phyloP scores from a whole-genome alignment of 2,797 vertebrate genomes.

The Rhynchotus rufescens region DNA sequence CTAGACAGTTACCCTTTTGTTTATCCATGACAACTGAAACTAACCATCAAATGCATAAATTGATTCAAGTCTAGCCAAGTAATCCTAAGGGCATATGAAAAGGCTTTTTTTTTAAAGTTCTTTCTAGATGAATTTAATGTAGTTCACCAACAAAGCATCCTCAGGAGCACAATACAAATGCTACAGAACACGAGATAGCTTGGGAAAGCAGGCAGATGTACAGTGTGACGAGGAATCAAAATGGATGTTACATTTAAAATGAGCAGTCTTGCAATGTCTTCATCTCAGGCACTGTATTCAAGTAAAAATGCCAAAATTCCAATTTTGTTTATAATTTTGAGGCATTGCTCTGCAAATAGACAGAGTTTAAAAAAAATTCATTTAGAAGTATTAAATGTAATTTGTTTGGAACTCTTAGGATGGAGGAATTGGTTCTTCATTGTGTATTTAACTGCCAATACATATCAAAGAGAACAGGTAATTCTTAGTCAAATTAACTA shows the following conservation, averaged over 20 bases:
- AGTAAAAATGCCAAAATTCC: slow-evolving; percentile 57
- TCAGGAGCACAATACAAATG: slow-evolving; percentile 79
- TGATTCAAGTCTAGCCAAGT: slow-evolving; percentile 80
- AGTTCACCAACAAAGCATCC: slow-evolving; percentile 80
- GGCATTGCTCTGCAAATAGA: slow-evolving; percentile 22
- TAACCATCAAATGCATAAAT: slow-evolving; percentile 81
- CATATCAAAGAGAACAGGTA: slow-evolving; percentile 17
- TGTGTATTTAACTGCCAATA: slow-evolving; percentile 19
- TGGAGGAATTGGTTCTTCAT: slow-evolving; percentile 15
- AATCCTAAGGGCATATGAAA: slow-evolving; percentile 79
- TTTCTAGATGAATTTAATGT: slow-evolving; percentile 80
- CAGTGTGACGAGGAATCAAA: slow-evolving; percentile 76
- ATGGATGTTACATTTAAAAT: slow-evolving; percentile 77
- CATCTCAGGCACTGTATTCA: slow-evolving; percentile 43
- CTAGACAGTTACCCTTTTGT: slow-evolving; percentile 82
- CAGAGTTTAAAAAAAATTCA: neutral
- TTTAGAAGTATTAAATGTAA: slow-evolving; percentile 4
- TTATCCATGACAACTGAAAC: slow-evolving; percentile 82
- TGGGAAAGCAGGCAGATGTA: slow-evolving; percentile 68
- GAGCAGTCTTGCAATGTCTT: slow-evolving; percentile 67
- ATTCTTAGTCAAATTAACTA: slow-evolving; percentile 8
- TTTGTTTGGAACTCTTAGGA: neutral
- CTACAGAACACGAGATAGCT: slow-evolving; percentile 76
- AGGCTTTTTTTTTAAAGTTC: slow-evolving; percentile 75
- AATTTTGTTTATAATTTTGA: slow-evolving; percentile 47